phyloP scores from a whole-genome alignment of 2,888 invertebrate species.

The Harpagoxenus sublaevis region DNA sequence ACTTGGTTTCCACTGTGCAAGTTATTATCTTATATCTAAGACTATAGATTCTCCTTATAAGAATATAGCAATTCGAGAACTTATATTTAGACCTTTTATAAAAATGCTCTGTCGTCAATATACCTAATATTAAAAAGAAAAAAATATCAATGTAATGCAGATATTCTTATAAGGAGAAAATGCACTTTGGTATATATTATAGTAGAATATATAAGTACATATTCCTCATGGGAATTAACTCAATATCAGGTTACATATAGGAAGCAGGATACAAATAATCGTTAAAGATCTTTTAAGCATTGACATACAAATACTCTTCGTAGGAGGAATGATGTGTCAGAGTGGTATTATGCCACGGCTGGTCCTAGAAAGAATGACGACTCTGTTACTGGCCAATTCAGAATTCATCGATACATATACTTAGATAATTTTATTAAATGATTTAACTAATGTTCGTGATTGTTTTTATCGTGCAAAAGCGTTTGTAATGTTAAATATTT shows the following conservation, averaged over 20 bases:
- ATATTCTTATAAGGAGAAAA: constrained; percentile 27
- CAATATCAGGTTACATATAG: constrained; percentile 34
- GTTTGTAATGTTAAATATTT: not conserved
- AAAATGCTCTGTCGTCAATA: not conserved
- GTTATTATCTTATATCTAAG: constrained; percentile 17
- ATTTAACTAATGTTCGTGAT: not conserved
- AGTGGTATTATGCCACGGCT: constrained; percentile 74
- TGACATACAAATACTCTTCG: constrained; percentile 55
- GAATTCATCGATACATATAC: constrained; percentile 25
- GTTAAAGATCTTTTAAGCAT: constrained; percentile 27
- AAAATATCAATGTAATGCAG: not conserved
- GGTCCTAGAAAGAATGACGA: constrained; percentile 79
- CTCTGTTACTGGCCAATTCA: constrained; percentile 57
- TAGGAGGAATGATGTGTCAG: constrained; percentile 55
- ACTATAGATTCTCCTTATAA: constrained; percentile 28
- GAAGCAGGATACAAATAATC: constrained; percentile 39
- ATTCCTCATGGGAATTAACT: not conserved
- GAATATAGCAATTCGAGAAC: not conserved
- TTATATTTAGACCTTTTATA: not conserved
- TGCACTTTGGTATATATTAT: not conserved
- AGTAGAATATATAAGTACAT: constrained; percentile 16
- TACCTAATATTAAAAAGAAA: not conserved
- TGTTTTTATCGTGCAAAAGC: not conserved
- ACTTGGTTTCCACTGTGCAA: constrained; percentile 3
- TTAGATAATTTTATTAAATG: not conserved